Evolutionary conservation across 2,888 invertebrate species (phyloP).

Genomic region (Gnatocerus cornutus): DNA sequence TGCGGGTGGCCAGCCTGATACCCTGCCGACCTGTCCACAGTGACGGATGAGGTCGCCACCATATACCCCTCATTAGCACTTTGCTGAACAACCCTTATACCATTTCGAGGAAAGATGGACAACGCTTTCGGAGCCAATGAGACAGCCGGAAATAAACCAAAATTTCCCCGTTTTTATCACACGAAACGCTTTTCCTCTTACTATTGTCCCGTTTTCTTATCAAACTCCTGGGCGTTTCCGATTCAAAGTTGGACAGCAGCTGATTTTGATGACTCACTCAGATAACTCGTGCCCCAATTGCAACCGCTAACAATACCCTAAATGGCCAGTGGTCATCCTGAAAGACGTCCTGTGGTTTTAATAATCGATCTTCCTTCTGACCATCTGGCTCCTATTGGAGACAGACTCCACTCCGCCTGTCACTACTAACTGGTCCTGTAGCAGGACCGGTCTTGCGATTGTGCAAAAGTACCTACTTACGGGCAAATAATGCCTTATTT

Average conservation of each 20-base stretch:
- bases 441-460: constrained; percentile 51
- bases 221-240: constrained; percentile 6
- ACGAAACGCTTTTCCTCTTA: no score
- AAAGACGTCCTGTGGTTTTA: constrained; percentile 68
- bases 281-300: constrained; percentile 64
- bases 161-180: not conserved
- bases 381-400: constrained; percentile 56
- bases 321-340: constrained; percentile 68
- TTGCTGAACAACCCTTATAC: constrained; percentile 63
- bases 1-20: constrained; percentile 64
- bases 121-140: constrained; percentile 19
- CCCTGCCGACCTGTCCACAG: constrained; percentile 60
- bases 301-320: constrained; percentile 62
- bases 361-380: constrained; percentile 66
- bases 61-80: constrained; percentile 67
- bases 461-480: constrained; percentile 49
- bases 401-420: constrained; percentile 40
- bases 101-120: constrained; percentile 28
- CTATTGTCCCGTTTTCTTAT: no score
- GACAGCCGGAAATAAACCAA: constrained; percentile 6
- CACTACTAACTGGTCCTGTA: constrained; percentile 41
- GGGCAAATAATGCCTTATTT: constrained; percentile 51
- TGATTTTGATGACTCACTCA: constrained; percentile 68
- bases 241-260: constrained; percentile 58
- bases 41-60: constrained; percentile 67